A percentile compares a stretch with the other conserved stretches of the same genome.
Evolutionary conservation across 2,113 vertebrate species (phyloP).

Genomic region (Maccullochella peelii): DNA sequence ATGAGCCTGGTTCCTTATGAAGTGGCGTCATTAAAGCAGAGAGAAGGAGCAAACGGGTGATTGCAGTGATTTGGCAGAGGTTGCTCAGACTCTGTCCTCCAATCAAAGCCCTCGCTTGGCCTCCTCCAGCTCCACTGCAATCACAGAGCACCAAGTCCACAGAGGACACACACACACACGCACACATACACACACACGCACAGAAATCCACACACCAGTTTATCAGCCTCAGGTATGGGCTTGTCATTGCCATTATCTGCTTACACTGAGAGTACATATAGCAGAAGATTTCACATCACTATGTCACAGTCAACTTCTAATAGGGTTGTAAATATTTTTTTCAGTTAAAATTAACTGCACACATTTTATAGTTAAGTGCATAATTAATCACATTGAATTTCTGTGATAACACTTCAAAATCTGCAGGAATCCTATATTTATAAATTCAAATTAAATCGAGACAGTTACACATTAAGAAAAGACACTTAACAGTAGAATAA

Average conservation of each 20-base stretch:
- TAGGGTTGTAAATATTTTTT: not conserved
- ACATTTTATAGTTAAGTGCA: not conserved
- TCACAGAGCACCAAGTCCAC: slow-evolving; percentile 68
- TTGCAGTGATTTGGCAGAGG: slow-evolving; percentile 82
- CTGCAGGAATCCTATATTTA: not conserved
- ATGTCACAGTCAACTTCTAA: slow-evolving; percentile 11
- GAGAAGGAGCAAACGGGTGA: slow-evolving; percentile 81
- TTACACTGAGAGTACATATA: slow-evolving; percentile 22
- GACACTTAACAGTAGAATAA: not conserved
- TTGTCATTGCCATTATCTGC: slow-evolving; percentile 49
- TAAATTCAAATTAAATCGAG: not conserved
- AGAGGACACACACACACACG: slow-evolving; percentile 35
- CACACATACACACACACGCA: slow-evolving; percentile 31
- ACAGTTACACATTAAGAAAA: not conserved
- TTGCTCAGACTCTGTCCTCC: slow-evolving; percentile 76
- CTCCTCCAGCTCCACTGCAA: slow-evolving; percentile 78
- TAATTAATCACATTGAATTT: slow-evolving; percentile 8
- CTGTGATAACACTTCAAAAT: not conserved
- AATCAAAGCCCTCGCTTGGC: slow-evolving; percentile 77
- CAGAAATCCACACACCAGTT: slow-evolving; percentile 32
- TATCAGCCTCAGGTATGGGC: slow-evolving; percentile 36
- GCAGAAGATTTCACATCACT: slow-evolving; percentile 5
- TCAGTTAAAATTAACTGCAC: slow-evolving; percentile 2
- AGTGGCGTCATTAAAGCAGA: slow-evolving; percentile 83
- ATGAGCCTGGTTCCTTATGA: slow-evolving; percentile 83